phyloP scores from a whole-genome alignment of 1,140 invertebrate species.

The Acromyrmex heyeri region DNA sequence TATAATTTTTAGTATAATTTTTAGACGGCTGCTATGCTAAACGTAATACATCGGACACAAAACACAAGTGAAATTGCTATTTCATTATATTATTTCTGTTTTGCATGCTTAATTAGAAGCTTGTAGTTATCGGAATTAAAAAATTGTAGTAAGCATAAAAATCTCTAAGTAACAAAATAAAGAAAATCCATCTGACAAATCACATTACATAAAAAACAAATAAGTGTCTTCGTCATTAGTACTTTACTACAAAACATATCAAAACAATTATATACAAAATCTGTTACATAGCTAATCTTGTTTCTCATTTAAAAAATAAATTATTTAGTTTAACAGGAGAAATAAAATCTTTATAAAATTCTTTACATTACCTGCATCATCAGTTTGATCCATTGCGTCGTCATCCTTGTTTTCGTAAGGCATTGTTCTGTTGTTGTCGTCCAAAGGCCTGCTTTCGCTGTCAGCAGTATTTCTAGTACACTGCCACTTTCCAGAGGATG shows the following conservation, averaged over 20 bases:
- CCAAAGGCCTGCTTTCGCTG: constrained; percentile 73
- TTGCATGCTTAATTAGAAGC: constrained; percentile 26
- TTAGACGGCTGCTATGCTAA: constrained; percentile 7
- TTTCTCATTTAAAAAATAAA: constrained; percentile 6
- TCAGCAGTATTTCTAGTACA: constrained; percentile 70
- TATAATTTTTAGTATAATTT: constrained; percentile 38
- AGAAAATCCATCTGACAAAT: constrained; percentile 2
- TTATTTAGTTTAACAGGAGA: background rate
- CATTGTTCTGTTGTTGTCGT: constrained; percentile 78
- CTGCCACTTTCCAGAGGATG: constrained; percentile 82
- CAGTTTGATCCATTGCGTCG: constrained; percentile 72
- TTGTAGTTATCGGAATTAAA: background rate
- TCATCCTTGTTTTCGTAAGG: constrained; percentile 81
- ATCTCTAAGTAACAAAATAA: constrained; percentile 1
- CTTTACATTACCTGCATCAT: constrained; percentile 79
- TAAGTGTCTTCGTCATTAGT: background rate
- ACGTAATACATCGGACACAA: constrained; percentile 80
- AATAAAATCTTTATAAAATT: constrained; percentile 49
- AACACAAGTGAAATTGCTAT: constrained; percentile 78
- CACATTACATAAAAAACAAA: background rate
- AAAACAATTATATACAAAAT: constrained; percentile 23
- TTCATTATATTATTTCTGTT: constrained; percentile 7
- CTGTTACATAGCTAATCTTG: background rate
- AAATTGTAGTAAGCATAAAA: background rate
- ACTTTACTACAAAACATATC: constrained; percentile 23